phyloP scores from a whole-genome alignment of 2,888 invertebrate species.

The Cephus pygmeus region DNA sequence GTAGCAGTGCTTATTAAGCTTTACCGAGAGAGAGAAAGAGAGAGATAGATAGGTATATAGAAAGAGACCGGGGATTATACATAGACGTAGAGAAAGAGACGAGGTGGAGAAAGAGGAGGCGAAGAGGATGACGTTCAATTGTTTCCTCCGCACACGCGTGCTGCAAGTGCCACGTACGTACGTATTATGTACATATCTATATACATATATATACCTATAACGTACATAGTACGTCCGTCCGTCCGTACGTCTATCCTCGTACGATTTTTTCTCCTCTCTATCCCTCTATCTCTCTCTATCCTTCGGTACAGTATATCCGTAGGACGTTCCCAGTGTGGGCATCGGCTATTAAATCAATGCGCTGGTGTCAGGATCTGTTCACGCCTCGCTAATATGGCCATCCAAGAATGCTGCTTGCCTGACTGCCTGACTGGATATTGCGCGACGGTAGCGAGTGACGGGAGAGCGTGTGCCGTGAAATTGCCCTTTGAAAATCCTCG shows the following conservation, averaged over 20 bases:
- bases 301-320: not conserved
- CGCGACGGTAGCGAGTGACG: not conserved
- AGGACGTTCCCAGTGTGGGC: constrained; percentile 52
- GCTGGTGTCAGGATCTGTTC: constrained; percentile 59
- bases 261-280: not conserved
- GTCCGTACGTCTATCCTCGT: constrained; percentile 15
- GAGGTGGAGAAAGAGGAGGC: constrained; percentile 3
- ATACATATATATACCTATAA: constrained; percentile 2
- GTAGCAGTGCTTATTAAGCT: constrained; percentile 65
- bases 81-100: constrained; percentile 24
- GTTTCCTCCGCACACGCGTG: constrained; percentile 65
- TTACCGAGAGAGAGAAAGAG: constrained; percentile 33
- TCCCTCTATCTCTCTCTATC: not conserved
- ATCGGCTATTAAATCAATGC: constrained; percentile 64
- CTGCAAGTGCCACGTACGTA: constrained; percentile 53
- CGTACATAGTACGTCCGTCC: constrained; percentile 10
- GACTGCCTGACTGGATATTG: not conserved
- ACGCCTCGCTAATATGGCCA: constrained; percentile 57
- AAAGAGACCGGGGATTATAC: constrained; percentile 11
- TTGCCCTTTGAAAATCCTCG: not conserved
- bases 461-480: not conserved
- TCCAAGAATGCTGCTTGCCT: constrained; percentile 8
- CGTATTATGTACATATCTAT: constrained; percentile 27
- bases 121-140: constrained; percentile 52
- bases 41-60: constrained; percentile 22